Base-by-base conservation (phyloP, 2,113 vertebrate genomes). In the Silurus meridionalis region DNA sequence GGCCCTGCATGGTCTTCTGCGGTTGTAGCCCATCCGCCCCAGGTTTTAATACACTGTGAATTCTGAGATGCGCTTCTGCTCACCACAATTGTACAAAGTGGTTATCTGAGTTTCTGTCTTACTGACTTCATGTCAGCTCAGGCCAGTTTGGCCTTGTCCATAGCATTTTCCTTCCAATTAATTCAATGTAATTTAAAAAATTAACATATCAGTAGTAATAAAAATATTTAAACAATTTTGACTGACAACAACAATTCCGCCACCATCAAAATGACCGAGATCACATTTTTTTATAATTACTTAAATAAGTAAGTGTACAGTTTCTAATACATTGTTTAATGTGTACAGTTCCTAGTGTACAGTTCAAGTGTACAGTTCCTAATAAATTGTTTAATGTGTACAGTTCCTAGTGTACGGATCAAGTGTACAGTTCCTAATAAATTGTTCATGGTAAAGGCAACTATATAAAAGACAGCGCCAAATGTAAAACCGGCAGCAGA, bases 401-500 rank as follows among this genome's bases (percentile, higher is more conserved):
- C 37, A 37, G 37, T 37, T 37, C 2, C 37, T 37, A 37, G 37
- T 37, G 37, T 37, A 37, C 28, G 2, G 28, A 1, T 37, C 28
- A 37, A 37, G 2, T 37, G 28, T 37, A 37, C 37, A 37, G 55
- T 28, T 11, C 4, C n/a, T 67, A 67, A 67, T 67, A 28, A 67
- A 28, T 7, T 63, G n/a, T 67, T 11, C 69, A 9, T 6, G 10
- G 46, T 23, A 75, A 75, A 75, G 48, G 53, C 4, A 75, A 13
- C n/a, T 19, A 28, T 53, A 25, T 66, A 58, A 83, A 50, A 83
- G 21, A 37, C 15, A 23, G 58, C 67, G 53, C 60, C 63, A 53
- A 52, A 80, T 17, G 6, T 52, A 55, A 52, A 50, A 25, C 37
- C 58, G 77, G 21, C 28, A 46, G 87, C 82, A 67, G 88, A 85